These are phyloP conservation scores for Leucopternis melanops DNA, from an alignment of 2,113 vertebrate genomes.

Conservation along the genomic window DNA sequence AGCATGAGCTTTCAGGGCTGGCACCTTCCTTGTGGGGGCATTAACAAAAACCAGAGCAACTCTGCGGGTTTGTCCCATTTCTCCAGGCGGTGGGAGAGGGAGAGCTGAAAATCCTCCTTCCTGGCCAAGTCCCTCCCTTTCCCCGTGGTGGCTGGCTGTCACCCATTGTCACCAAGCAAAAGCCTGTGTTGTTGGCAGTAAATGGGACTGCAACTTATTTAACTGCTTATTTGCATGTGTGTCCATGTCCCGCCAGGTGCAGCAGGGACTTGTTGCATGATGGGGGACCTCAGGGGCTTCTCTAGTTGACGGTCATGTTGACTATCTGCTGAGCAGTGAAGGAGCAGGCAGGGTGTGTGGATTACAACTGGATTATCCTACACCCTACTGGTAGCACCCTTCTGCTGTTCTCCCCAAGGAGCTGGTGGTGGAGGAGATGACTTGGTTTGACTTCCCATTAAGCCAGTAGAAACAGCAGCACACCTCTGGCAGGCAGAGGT, in stretches of 20 bases:
- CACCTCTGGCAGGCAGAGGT: rapidly evolving
- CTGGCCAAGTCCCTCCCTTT: not conserved
- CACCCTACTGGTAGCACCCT: not conserved
- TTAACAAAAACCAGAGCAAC: not conserved
- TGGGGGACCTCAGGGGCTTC: not conserved
- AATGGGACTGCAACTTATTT: not conserved
- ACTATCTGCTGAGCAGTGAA: not conserved
- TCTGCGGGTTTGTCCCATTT: not conserved
- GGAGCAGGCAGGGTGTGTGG: not conserved
- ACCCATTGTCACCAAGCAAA: not conserved
- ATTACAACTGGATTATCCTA: not conserved
- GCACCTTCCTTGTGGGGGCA: too few species aligned
- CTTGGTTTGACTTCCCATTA: not conserved
- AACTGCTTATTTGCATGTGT: not conserved
- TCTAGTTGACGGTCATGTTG: not conserved
- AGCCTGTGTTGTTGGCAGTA: not conserved
- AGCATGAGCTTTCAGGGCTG: too few species aligned
- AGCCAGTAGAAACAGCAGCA: not conserved
- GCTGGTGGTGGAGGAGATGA: not conserved
- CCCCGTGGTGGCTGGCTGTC: not conserved
- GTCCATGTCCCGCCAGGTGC: not conserved
- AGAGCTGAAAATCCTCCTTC: not conserved
- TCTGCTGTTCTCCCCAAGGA: not conserved
- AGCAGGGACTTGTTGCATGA: not conserved
- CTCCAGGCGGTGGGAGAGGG: not conserved